Base-by-base conservation (phyloP, 1,140 invertebrate species). In the Drosophila busckii region DNA sequence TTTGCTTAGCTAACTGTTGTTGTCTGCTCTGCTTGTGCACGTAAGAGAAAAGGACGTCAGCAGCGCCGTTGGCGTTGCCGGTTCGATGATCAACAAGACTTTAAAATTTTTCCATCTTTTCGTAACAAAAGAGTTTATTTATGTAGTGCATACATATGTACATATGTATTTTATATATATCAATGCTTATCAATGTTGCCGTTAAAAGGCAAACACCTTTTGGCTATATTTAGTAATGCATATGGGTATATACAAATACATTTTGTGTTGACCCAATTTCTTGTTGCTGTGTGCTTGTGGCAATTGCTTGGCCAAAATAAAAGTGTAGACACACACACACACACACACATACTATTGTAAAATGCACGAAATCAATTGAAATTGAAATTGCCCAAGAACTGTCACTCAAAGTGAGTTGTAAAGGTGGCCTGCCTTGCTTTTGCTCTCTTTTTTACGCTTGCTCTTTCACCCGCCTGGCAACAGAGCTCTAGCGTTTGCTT, bases 221-320 rank as follows among this genome's bases (percentile, higher is more conserved):
- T 69, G 44, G 46, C 70, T 75, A 65, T 75, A 64, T 75, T 75
- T 75, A 75, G 70, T 63, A 58, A 42, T 75, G n/a, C n/a, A n/a
- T n/a, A n/a, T n/a, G n/a, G n/a, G n/a, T n/a, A n/a, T n/a, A n/a
- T n/a, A n/a, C n/a, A n/a, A n/a, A 75, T 75, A 69, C 59, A 76
- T 75, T 75, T 70, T 62, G 64, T n/a, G 70, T 63, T 75, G 70
- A 75, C 70, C 70, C 60, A 75, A 76, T 75, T 75, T 50, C 52
- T 60, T 59, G 25, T 67, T 67, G 35, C 60, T 66, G 61, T 55
- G 13, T 40, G 32, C 32, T 59, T 54, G 40, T 52, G 54, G 50
- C 53, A 75, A 64, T 68, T 59, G 70, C 48, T 75, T 73, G 49
- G 53, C 58, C 22, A 64, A 73, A 63, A 56, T 7, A 32, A 15